These are phyloP conservation scores for Aulostomus chinensis DNA, from an alignment of 2,797 vertebrate genomes.

Conservation along the genomic window DNA sequence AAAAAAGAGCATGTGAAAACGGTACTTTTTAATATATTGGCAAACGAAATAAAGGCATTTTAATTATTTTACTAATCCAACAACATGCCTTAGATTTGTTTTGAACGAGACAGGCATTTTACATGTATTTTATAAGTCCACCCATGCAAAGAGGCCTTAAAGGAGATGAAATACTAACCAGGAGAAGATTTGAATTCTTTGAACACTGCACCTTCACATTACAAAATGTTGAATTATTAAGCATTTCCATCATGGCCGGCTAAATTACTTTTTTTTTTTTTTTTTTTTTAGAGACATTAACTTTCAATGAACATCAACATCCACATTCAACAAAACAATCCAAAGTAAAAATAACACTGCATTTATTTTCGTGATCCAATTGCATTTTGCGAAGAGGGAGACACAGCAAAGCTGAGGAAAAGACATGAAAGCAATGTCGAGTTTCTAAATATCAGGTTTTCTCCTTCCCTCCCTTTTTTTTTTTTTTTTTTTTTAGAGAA, in stretches of 20 bases:
- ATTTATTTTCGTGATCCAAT: conserved; percentile 39
- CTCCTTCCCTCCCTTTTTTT: neutral
- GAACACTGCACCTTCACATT: no score
- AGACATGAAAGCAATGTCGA: conserved; percentile 41
- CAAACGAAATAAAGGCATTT: no score
- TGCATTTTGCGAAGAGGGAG: conserved; percentile 26
- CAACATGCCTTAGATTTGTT: no score
- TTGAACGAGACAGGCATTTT: no score
- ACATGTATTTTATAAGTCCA: no score
- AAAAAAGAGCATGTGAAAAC: no score
- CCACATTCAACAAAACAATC: conserved; percentile 11
- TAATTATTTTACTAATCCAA: no score
- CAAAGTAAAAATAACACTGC: conserved; percentile 32
- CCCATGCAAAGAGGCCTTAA: no score
- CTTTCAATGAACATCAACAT: conserved; percentile 7
- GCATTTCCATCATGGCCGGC: conserved; percentile 10
- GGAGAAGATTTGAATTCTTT: no score
- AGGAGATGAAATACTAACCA: no score
- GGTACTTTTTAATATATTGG: no score
- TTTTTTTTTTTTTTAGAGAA: conserved; percentile 32
- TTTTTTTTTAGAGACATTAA: conserved; percentile 4
- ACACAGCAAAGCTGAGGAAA: conserved; percentile 24
- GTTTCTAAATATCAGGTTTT: conserved; percentile 42
- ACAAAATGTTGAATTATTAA: conserved; percentile 3
- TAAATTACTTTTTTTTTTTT: conserved; percentile 35